Evolutionary conservation across 2,888 invertebrate genomes (phyloP).

Genomic region (Folsomia candida): DNA sequence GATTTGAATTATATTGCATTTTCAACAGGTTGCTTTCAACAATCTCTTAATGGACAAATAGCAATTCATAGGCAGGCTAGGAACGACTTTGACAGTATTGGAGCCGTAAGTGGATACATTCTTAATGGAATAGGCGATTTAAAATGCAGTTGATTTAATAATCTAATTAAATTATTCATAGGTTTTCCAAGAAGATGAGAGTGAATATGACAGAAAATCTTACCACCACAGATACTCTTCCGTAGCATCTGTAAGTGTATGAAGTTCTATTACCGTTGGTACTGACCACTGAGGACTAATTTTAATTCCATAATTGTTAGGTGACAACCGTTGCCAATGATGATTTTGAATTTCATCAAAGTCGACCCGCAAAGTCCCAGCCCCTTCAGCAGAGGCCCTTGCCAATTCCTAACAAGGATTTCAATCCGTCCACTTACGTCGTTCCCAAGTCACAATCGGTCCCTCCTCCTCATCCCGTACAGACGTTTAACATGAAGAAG

Average conservation of each 20-base stretch:
- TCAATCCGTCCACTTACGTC: constrained; percentile 31
- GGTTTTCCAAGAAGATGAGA: constrained; percentile 38
- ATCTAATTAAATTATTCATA: constrained; percentile 9
- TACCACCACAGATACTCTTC: constrained; percentile 41
- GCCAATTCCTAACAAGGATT: constrained; percentile 18
- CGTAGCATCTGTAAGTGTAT: too few species aligned
- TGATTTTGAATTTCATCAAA: constrained; percentile 41
- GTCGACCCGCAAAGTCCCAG: constrained; percentile 5
- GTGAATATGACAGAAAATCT: constrained; percentile 38
- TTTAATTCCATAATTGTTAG: neutral
- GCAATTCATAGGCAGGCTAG: constrained; percentile 3
- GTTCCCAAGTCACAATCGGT: constrained; percentile 23
- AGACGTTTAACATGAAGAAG: neutral
- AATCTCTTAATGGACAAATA: neutral
- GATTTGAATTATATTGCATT: too few species aligned
- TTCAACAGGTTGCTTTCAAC: too few species aligned
- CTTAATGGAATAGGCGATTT: neutral
- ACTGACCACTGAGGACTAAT: neutral
- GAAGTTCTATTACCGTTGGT: too few species aligned
- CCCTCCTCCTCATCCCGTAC: neutral
- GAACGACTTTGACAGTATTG: neutral
- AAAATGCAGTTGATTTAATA: neutral
- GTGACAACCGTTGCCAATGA: constrained; percentile 39
- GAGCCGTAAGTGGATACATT: neutral
- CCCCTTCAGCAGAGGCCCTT: constrained; percentile 7